Conservation (phyloP, 2,113 vertebrate genomes). For the Chionodraco myersi region DNA sequence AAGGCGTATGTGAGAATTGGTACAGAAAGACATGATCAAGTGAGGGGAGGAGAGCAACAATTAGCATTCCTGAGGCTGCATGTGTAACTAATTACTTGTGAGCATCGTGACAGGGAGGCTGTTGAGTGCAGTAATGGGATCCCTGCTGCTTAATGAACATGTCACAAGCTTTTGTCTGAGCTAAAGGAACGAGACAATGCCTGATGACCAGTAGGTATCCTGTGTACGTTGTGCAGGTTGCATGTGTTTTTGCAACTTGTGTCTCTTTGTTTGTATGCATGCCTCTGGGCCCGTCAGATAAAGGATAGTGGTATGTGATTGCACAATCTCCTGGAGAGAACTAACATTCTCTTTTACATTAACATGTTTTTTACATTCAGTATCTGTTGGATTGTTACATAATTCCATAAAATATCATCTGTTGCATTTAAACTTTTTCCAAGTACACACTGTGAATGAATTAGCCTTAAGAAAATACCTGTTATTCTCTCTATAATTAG, state of each 20-base stretch:
- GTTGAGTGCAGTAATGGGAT: conserved; percentile 77
- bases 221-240: conserved; percentile 24
- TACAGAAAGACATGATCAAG: conserved; percentile 54
- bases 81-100: conserved; percentile 80
- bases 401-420: not conserved
- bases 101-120: conserved; percentile 78
- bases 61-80: conserved; percentile 78
- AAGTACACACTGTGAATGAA: not conserved
- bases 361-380: conserved; percentile 23
- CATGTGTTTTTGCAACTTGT: conserved; percentile 23
- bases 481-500: not conserved
- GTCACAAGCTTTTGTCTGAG: conserved; percentile 75
- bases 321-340: not conserved
- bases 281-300: not conserved
- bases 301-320: not conserved
- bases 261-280: conserved; percentile 1
- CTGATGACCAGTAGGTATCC: conserved; percentile 61
- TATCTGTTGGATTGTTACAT: conserved; percentile 22
- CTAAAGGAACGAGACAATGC: conserved; percentile 61
- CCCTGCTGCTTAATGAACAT: conserved; percentile 83
- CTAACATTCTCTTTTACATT: not conserved
- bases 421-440: not conserved
- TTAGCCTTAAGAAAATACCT: not conserved
- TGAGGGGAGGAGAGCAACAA: conserved; percentile 70
- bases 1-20: conserved; percentile 47